Evolutionary conservation across 1,140 invertebrate species (phyloP).

Genomic region (Drosophila takahashii): DNA sequence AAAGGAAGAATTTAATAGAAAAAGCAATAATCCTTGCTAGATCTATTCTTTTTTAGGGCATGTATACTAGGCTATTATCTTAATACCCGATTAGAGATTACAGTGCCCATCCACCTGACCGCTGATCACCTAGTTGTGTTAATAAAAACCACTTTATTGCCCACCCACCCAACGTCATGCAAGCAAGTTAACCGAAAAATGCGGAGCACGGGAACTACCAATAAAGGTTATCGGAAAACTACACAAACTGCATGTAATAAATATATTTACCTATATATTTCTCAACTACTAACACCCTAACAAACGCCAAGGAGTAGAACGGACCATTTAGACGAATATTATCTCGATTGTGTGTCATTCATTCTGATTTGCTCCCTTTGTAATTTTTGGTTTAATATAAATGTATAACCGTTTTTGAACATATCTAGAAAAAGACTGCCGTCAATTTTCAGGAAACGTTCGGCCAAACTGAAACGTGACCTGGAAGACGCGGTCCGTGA

Average conservation of each 20-base stretch:
- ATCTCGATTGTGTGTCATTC: conserved; percentile 58
- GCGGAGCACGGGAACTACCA: conserved; percentile 40
- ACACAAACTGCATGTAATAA: conserved; percentile 38
- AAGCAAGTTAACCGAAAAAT: conserved; percentile 40
- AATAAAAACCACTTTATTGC: conserved; percentile 24
- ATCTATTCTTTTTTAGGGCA: not conserved
- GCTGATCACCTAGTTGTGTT: conserved; percentile 22
- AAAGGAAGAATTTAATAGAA: not conserved
- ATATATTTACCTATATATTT: conserved; percentile 22
- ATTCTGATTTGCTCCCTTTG: conserved; percentile 63
- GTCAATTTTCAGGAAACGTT: conserved; percentile 90
- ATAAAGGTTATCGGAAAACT: conserved; percentile 36
- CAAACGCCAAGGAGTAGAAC: conserved; percentile 43
- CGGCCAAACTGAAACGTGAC: conserved; percentile 94
- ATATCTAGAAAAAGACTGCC: conserved; percentile 85
- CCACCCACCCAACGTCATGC: conserved; percentile 32
- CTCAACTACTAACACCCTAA: conserved; percentile 37
- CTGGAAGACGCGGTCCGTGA: conserved; percentile 95
- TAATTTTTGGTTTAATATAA: conserved; percentile 69
- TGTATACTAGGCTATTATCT: conserved; percentile 11
- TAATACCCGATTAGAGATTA: conserved; percentile 29
- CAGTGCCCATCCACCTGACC: conserved; percentile 24
- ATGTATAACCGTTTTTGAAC: conserved; percentile 82
- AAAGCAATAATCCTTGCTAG: not conserved
- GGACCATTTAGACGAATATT: conserved; percentile 50